Conservation (phyloP, 2,888 invertebrate genomes). For the Sarcophaga variegata region DNA sequence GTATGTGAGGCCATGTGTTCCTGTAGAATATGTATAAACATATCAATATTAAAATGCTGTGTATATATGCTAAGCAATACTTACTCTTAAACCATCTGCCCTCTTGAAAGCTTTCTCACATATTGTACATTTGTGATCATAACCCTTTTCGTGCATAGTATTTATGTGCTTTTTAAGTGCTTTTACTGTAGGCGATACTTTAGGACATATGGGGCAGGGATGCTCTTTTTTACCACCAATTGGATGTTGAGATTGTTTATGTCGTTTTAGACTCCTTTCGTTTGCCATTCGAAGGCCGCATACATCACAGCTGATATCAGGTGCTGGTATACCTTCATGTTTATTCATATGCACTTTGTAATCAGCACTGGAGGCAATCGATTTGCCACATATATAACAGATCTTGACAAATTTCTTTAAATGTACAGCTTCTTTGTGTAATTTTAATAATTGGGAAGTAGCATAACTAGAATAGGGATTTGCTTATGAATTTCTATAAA, state of each 20-base stretch:
- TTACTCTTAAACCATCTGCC: constrained; percentile 71
- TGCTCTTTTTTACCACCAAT: constrained; percentile 75
- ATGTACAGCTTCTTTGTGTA: constrained; percentile 55
- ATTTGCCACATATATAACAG: constrained; percentile 75
- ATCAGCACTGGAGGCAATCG: constrained; percentile 77
- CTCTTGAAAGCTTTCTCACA: constrained; percentile 80
- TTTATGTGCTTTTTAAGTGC: constrained; percentile 79
- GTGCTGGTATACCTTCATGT: constrained; percentile 76
- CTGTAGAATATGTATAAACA: constrained; percentile 35
- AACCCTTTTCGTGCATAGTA: constrained; percentile 78
- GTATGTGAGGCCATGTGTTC: constrained; percentile 81
- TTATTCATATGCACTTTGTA: constrained; percentile 78
- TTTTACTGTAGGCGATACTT: constrained; percentile 78
- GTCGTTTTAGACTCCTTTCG: constrained; percentile 78
- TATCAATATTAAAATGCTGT: too few species aligned
- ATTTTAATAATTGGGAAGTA: constrained; percentile 31
- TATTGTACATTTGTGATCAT: constrained; percentile 77
- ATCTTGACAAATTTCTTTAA: constrained; percentile 50
- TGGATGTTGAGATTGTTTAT: constrained; percentile 78
- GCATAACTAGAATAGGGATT: constrained; percentile 50
- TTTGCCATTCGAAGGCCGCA: constrained; percentile 77
- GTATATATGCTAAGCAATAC: background rate
- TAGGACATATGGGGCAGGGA: constrained; percentile 78
- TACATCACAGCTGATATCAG: constrained; percentile 78
- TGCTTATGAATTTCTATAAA: constrained; percentile 59